Conservation (phyloP, 2,113 vertebrate genomes). For the Tachysurus vachellii region DNA sequence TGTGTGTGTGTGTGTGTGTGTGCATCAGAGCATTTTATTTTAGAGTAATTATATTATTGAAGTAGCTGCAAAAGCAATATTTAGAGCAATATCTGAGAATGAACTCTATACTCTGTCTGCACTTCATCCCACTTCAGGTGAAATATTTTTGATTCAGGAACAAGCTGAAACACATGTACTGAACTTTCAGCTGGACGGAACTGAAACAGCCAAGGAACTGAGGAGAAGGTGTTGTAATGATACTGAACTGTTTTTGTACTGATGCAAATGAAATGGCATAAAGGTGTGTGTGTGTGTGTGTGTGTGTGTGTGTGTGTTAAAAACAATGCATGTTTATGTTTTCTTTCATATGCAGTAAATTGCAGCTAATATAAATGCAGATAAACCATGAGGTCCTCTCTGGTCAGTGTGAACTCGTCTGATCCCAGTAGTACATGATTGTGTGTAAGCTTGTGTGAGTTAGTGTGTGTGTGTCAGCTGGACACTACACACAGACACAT, state of each 20-base stretch:
- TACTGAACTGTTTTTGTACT: neutral
- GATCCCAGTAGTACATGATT: neutral
- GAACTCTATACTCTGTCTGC: neutral
- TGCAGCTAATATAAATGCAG: neutral
- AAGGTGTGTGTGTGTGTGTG: neutral
- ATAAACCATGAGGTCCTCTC: neutral
- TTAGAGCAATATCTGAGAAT: neutral
- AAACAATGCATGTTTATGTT: neutral
- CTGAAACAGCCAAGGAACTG: neutral
- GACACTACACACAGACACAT: neutral
- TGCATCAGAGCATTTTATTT: neutral
- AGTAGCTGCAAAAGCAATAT: slow-evolving; percentile 16
- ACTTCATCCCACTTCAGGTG: neutral
- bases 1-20: neutral
- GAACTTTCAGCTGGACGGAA: neutral
- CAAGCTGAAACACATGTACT: neutral
- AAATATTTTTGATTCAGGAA: neutral
- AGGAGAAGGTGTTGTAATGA: neutral
- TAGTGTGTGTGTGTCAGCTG: neutral
- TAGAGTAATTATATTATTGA: neutral
- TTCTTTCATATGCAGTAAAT: neutral
- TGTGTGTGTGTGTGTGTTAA: neutral
- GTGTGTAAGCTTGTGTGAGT: neutral
- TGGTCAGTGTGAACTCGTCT: neutral
- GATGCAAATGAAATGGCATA: neutral